Evolutionary conservation across 2,888 invertebrate species (phyloP).

Genomic region (Tenthredo livida): DNA sequence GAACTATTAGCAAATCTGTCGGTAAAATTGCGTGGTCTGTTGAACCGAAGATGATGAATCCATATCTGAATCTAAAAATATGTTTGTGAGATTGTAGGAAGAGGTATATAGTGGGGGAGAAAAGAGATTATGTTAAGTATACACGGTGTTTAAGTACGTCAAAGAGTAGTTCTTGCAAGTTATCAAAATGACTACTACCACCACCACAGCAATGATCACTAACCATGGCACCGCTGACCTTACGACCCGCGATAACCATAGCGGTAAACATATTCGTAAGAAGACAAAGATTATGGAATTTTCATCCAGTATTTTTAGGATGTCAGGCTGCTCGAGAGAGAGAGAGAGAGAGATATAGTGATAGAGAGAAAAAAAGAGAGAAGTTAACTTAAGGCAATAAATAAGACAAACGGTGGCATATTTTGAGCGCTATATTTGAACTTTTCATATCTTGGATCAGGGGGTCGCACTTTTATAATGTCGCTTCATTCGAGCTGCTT

Average conservation of each 20-base stretch:
- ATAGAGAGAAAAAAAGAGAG: neutral
- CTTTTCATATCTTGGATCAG: conserved; percentile 43
- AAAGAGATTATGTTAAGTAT: neutral
- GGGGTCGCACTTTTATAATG: conserved; percentile 41
- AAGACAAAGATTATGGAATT: conserved; percentile 46
- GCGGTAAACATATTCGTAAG: conserved; percentile 26
- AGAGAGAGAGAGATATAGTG: neutral
- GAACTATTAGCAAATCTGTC: neutral
- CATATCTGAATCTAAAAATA: conserved; percentile 1
- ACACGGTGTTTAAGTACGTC: conserved; percentile 15
- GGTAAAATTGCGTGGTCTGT: neutral
- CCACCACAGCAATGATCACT: neutral
- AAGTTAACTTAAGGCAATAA: conserved; percentile 14
- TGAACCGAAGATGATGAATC: conserved; percentile 6
- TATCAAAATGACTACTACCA: conserved; percentile 26
- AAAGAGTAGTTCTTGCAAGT: conserved; percentile 37
- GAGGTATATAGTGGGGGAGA: neutral
- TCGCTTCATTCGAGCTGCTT: neutral
- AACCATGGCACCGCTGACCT: conserved; percentile 49
- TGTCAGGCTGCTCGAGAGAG: neutral
- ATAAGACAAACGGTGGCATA: conserved; percentile 30
- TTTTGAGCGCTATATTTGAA: conserved; percentile 41
- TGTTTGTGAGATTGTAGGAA: neutral
- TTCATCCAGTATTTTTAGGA: conserved; percentile 45
- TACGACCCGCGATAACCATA: conserved; percentile 35